Conservation (phyloP, 2,888 invertebrate species). For the Agriopis leucophaearia region DNA sequence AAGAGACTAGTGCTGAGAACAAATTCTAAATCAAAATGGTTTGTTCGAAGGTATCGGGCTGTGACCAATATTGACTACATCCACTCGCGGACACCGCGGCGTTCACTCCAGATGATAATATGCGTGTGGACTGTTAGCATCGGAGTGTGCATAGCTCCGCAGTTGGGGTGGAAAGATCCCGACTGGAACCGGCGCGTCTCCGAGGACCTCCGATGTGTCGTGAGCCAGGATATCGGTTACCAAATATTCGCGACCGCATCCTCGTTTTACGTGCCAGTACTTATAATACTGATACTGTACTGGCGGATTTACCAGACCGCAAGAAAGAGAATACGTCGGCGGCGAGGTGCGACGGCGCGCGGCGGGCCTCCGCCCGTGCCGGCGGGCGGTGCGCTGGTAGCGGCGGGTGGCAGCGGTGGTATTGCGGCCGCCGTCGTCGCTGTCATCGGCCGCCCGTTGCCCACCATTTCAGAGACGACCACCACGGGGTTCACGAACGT, state of each 20-base stretch:
- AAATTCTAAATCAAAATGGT: background rate
- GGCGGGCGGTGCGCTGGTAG: constrained; percentile 87
- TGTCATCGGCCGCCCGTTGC: constrained; percentile 89
- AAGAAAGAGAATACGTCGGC: constrained; percentile 92
- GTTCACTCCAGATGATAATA: constrained; percentile 93
- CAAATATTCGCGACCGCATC: constrained; percentile 96
- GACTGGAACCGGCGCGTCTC: constrained; percentile 86
- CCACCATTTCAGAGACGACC: constrained; percentile 90
- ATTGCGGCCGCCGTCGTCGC: constrained; percentile 91
- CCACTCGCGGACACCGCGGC: constrained; percentile 91
- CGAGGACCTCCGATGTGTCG: constrained; percentile 90
- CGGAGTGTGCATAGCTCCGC: constrained; percentile 94
- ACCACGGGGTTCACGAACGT: constrained; percentile 91
- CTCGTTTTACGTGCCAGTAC: constrained; percentile 96
- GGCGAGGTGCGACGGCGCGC: constrained; percentile 87
- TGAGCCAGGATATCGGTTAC: constrained; percentile 94
- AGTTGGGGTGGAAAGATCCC: constrained; percentile 93
- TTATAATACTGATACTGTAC: constrained; percentile 95
- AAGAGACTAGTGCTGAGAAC: background rate
- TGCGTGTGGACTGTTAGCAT: constrained; percentile 94
- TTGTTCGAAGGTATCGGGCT: constrained; percentile 91
- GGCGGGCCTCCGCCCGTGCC: constrained; percentile 83
- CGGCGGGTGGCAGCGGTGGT: constrained; percentile 90
- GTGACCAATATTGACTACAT: constrained; percentile 97
- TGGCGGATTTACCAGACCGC: constrained; percentile 97